phyloP scores from a whole-genome alignment of 1,140 invertebrate genomes.

The Metaphire vulgaris region DNA sequence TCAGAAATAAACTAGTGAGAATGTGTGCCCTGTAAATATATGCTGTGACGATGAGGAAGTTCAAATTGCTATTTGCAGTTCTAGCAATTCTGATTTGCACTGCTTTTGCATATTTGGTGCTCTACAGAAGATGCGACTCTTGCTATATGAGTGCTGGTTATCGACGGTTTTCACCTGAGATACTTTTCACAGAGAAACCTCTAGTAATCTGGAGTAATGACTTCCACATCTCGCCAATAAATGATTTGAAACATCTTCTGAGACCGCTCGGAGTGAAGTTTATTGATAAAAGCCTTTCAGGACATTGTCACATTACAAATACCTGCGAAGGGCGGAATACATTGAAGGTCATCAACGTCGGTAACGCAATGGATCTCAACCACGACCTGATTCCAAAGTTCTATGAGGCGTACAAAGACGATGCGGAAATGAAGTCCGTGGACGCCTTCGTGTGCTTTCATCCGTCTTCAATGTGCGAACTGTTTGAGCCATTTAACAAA shows the following conservation, averaged over 20 bases:
- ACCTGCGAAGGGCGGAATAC: slow-evolving; percentile 21
- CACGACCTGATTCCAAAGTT: not conserved
- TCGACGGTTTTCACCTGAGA: no score
- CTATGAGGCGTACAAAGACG: slow-evolving; percentile 28
- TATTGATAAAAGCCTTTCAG: slow-evolving; percentile 30
- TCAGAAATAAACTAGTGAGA: no score
- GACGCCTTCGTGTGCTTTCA: slow-evolving; percentile 17
- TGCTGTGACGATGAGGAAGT: no score
- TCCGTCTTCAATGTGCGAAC: slow-evolving; percentile 17
- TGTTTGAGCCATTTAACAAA: slow-evolving; percentile 17
- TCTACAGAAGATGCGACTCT: no score
- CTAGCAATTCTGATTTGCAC: no score
- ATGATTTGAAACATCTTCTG: slow-evolving; percentile 14
- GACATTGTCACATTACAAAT: slow-evolving; percentile 19
- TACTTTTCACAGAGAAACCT: slow-evolving; percentile 14
- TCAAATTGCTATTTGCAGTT: no score
- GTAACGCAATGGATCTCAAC: not conserved
- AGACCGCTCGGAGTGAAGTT: slow-evolving; percentile 10
- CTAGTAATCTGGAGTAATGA: slow-evolving; percentile 15
- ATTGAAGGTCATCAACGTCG: not conserved
- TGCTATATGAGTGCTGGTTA: no score
- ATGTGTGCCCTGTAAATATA: no score
- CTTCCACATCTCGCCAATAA: slow-evolving; percentile 13
- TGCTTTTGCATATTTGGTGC: no score
- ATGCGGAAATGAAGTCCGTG: slow-evolving; percentile 25